These are phyloP conservation scores for Platichthys flesus DNA, from an alignment of 2,113 vertebrate species.

Conservation along the genomic window DNA sequence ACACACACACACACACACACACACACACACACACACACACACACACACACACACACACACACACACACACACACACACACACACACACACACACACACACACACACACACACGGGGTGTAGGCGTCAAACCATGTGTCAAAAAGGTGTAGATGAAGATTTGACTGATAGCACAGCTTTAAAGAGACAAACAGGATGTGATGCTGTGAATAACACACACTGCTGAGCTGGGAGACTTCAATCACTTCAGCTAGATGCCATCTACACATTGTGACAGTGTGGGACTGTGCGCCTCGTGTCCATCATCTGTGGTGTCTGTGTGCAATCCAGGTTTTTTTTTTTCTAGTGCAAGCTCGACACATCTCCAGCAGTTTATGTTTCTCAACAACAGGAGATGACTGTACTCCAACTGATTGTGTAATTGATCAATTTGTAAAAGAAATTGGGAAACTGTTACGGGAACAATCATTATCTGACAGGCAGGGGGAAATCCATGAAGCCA, in stretches of 20 bases:
- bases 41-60: background rate
- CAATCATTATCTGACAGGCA: conserved; percentile 9
- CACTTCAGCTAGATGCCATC: conserved; percentile 6
- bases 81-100: background rate
- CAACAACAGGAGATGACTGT: conserved; percentile 40
- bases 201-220: conserved; percentile 26
- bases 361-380: conserved; percentile 25
- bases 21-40: background rate
- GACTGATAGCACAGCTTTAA: conserved; percentile 46
- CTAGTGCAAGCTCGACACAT: no score
- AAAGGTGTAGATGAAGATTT: conserved; percentile 59
- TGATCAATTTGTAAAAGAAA: conserved; percentile 42
- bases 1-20: background rate
- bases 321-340: background rate
- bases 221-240: conserved; percentile 21
- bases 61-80: no score
- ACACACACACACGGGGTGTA: background rate
- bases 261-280: background rate
- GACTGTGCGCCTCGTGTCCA: no score
- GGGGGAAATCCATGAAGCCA: background rate
- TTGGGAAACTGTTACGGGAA: background rate
- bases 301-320: background rate
- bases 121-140: conserved; percentile 30
- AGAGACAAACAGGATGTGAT: conserved; percentile 77
- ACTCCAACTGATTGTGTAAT: conserved; percentile 48